Conservation (phyloP, 2,888 invertebrate genomes). For the Selenia dentaria region DNA sequence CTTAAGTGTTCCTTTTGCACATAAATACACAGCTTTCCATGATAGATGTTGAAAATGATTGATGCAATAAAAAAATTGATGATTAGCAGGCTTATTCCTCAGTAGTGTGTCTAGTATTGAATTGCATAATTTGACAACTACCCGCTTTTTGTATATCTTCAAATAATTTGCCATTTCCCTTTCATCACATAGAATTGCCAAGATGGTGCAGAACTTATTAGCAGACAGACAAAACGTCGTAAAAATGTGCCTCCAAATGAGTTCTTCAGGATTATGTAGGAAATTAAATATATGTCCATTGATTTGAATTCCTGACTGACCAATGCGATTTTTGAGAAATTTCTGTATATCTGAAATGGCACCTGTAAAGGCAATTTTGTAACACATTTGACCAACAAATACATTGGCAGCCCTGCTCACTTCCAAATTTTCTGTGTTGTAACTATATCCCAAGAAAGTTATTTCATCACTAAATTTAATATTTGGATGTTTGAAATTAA, state of each 20-base stretch:
- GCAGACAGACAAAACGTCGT: slow-evolving; percentile 73
- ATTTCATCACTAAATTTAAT: slow-evolving; percentile 59
- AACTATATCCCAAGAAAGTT: slow-evolving; percentile 69
- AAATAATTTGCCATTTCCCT: slow-evolving; percentile 57
- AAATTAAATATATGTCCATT: slow-evolving; percentile 73
- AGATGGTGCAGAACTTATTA: slow-evolving; percentile 76
- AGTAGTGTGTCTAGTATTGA: slow-evolving; percentile 60
- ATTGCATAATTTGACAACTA: slow-evolving; percentile 70
- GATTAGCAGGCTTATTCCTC: slow-evolving; percentile 52
- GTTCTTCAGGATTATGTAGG: slow-evolving; percentile 59
- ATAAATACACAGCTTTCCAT: slow-evolving; percentile 68
- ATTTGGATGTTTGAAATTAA: slow-evolving; percentile 60
- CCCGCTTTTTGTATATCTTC: slow-evolving; percentile 64
- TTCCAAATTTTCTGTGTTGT: slow-evolving; percentile 63
- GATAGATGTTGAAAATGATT: slow-evolving; percentile 76
- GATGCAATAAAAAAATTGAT: slow-evolving; percentile 67
- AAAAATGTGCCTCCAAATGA: slow-evolving; percentile 71
- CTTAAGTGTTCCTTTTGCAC: slow-evolving; percentile 64
- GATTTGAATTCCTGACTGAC: slow-evolving; percentile 73
- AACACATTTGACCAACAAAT: slow-evolving; percentile 73
- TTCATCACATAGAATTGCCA: slow-evolving; percentile 62
- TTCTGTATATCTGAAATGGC: slow-evolving; percentile 56
- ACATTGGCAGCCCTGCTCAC: slow-evolving; percentile 67
- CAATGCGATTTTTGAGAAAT: slow-evolving; percentile 71
- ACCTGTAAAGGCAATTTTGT: slow-evolving; percentile 70